Evolutionary conservation across 2,113 vertebrate species (phyloP).

Genomic region (Plecotus auritus): DNA sequence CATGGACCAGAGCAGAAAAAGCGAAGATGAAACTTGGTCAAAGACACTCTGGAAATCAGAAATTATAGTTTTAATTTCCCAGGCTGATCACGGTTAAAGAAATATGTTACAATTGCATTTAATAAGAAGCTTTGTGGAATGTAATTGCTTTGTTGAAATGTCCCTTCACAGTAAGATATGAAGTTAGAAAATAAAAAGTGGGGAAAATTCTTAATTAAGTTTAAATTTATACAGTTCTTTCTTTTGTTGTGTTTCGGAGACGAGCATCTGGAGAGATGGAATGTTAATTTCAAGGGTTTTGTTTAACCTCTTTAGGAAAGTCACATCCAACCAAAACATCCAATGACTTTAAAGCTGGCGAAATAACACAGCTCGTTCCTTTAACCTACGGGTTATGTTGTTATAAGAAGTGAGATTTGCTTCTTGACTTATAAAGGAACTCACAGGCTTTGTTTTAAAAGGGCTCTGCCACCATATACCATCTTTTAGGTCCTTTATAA

Average conservation of each 20-base stretch:
- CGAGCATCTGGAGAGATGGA: background rate
- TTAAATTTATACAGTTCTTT: constrained; percentile 53
- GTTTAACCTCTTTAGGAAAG: constrained; percentile 31
- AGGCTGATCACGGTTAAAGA: constrained; percentile 40
- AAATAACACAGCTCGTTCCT: background rate
- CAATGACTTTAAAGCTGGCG: background rate
- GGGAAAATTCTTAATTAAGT: constrained; percentile 52
- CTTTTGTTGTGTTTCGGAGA: constrained; percentile 32
- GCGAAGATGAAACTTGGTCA: background rate
- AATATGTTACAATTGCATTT: constrained; percentile 51
- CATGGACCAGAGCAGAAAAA: background rate
- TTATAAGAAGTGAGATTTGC: background rate
- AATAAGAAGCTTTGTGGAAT: constrained; percentile 51
- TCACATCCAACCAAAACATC: background rate
- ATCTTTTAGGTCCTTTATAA: background rate
- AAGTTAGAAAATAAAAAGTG: constrained; percentile 51
- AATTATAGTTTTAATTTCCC: constrained; percentile 63
- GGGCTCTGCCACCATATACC: background rate
- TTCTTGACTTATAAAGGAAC: constrained; percentile 31
- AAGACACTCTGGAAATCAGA: constrained; percentile 33
- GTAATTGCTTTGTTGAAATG: constrained; percentile 64
- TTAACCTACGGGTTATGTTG: background rate
- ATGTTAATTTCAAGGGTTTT: constrained; percentile 22
- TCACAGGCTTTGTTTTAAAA: constrained; percentile 24
- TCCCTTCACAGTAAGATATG: constrained; percentile 44